Conservation (phyloP, 2,888 invertebrate species). For the Napeogenes sylphis region DNA sequence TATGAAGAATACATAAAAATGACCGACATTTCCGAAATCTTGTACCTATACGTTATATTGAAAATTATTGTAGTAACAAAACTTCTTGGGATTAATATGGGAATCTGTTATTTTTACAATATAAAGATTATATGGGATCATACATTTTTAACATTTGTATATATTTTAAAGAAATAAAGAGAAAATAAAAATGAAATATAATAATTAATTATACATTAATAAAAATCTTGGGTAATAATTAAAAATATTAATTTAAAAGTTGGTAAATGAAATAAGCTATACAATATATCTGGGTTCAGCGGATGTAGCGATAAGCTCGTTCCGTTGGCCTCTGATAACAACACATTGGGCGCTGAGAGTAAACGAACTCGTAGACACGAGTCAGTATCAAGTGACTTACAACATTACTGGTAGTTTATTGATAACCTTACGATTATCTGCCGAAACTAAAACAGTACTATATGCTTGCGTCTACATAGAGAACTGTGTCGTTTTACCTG, state of each 20-base stretch:
- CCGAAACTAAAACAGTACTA: slow-evolving; percentile 28
- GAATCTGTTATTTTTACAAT: too few species aligned
- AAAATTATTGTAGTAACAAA: too few species aligned
- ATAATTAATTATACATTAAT: background rate
- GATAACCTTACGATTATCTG: slow-evolving; percentile 60
- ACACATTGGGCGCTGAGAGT: slow-evolving; percentile 57
- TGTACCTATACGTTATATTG: too few species aligned
- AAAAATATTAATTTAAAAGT: slow-evolving; percentile 12
- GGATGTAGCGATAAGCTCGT: slow-evolving; percentile 65
- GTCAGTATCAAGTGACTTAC: slow-evolving; percentile 41
- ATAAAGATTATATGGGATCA: too few species aligned
- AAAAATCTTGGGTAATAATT: background rate
- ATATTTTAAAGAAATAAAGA: background rate
- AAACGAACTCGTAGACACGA: slow-evolving; percentile 55
- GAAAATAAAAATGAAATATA: background rate
- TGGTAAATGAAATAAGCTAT: slow-evolving; percentile 33
- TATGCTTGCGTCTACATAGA: background rate
- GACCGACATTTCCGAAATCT: too few species aligned
- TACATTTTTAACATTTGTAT: too few species aligned
- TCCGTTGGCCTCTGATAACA: slow-evolving; percentile 64
- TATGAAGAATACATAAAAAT: too few species aligned
- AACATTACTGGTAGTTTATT: slow-evolving; percentile 34
- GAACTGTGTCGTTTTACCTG: too few species aligned
- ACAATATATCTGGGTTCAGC: slow-evolving; percentile 41
- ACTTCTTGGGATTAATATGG: too few species aligned